These are phyloP conservation scores for Encarsia formosa DNA, from an alignment of 2,888 invertebrate genomes.

Conservation along the genomic window DNA sequence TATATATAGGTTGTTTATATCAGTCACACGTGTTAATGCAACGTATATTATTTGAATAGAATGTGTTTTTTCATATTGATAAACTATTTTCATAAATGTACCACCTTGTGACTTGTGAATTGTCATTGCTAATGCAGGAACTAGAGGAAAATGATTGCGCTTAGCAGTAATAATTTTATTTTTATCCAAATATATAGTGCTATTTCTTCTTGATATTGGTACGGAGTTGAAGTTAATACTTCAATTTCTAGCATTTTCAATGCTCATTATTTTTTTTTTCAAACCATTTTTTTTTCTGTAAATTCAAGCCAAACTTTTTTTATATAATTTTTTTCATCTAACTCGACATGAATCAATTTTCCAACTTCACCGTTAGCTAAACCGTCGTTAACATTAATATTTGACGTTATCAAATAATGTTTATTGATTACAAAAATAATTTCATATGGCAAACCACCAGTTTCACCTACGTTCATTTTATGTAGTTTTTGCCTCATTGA, in stretches of 20 bases:
- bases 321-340: not conserved
- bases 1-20: conserved; percentile 9
- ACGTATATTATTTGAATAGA: conserved; percentile 20
- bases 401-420: conserved; percentile 35
- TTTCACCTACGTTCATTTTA: conserved; percentile 33
- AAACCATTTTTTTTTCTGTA: conserved; percentile 12
- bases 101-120: conserved; percentile 29
- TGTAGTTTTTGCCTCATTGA: conserved; percentile 29
- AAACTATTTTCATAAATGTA: conserved; percentile 25
- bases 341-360: conserved; percentile 34
- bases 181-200: conserved; percentile 14
- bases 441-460: conserved; percentile 37
- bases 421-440: conserved; percentile 25
- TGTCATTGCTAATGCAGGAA: conserved; percentile 24
- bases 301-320: conserved; percentile 19
- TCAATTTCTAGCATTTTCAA: conserved; percentile 2
- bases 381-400: conserved; percentile 40
- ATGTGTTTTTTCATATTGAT: conserved; percentile 25
- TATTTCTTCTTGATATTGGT: conserved; percentile 21
- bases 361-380: conserved; percentile 38
- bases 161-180: conserved; percentile 21
- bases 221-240: conserved; percentile 30
- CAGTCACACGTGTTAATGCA: conserved; percentile 14
- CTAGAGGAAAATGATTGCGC: conserved; percentile 27
- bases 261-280: conserved; percentile 5